Evolutionary conservation across 2,797 vertebrate genomes (phyloP), one percentile per base, ranked within the genome.

Genomic region (Dryobates pubescens): DNA sequence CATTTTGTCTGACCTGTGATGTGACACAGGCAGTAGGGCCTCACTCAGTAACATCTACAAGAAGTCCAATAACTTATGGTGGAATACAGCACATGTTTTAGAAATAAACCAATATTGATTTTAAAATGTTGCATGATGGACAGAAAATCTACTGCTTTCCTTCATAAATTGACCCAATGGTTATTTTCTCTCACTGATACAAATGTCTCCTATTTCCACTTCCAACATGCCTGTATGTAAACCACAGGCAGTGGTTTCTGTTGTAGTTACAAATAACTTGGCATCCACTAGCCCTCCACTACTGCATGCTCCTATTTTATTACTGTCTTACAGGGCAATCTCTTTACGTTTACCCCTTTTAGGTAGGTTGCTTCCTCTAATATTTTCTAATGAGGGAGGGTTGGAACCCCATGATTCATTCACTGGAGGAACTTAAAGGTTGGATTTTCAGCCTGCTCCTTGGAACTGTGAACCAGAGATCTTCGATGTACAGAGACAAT

Each of bases 71-170:
- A 90, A 64, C 45, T 73, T 72, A 69, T 70, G n/a, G 32, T 36
- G 85, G 79, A 90, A 72, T 63, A 45, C 6, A 72, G 17, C n/a
- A 24, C 24, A 67, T 32, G 10, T 90, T 91, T 93, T 87, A 86
- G 59, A 86, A 93, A 82, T 30, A 86, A 93, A 83, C 3, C 2
- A 38, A 58, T 76, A 92, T 81, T 73, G 93, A 94, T 94, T 89
- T 88, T 43, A 62, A 90, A 89, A 88, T 57, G 29, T n/a, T 64
- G 4, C 29, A 61, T 72, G 67, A 95, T 67, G 69, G 78, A 75
- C n/a, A 82, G 58, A 83, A 88, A 94, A 67, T 78, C 62, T 63
- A 82, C 81, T 82, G 13, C 34, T 93, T 85, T 82, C 56, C n/a
- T 72, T 70, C 56, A 57, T 72, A 72, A 80, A 82, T 14, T 86